A percentile compares a stretch with the other conserved stretches of the same genome.
Conservation (phyloP, 2,888 invertebrate species). For the Agonum fuliginosum region DNA sequence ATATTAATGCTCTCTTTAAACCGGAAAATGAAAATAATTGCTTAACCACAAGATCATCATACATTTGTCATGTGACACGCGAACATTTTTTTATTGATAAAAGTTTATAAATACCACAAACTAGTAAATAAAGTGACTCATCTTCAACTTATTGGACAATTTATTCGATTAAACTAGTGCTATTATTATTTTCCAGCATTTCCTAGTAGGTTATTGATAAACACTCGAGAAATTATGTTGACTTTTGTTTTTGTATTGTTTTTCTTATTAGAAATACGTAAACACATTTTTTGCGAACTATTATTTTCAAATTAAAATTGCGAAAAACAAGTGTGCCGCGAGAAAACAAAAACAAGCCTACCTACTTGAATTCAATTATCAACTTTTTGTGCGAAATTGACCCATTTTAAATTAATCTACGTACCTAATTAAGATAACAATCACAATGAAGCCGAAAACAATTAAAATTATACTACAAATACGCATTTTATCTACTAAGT, state of each 20-base stretch:
- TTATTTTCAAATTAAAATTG: too few species aligned
- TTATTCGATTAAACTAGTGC: not conserved
- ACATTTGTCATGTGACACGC: constrained; percentile 10
- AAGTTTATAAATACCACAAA: constrained; percentile 16
- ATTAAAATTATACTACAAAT: not conserved
- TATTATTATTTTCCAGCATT: not conserved
- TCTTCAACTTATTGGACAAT: not conserved
- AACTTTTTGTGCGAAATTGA: constrained; percentile 13
- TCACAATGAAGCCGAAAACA: not conserved
- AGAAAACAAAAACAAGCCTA: too few species aligned
- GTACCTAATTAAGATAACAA: not conserved
- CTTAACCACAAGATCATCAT: not conserved
- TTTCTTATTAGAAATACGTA: not conserved
- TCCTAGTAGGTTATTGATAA: constrained; percentile 2
- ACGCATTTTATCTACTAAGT: not conserved
- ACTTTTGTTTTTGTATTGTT: too few species aligned
- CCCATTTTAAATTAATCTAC: constrained; percentile 1
- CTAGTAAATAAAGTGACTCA: constrained; percentile 26
- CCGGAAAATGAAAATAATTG: constrained; percentile 2
- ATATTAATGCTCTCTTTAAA: not conserved
- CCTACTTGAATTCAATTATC: not conserved
- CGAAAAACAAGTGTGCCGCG: too few species aligned
- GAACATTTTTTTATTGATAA: constrained; percentile 25
- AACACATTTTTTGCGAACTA: too few species aligned
- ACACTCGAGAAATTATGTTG: constrained; percentile 5